Percentiles rank a stretch among this genome's conserved stretches.
These are phyloP conservation scores for Malacoctenus gilli DNA, from an alignment of 2,797 vertebrate genomes.

Conservation along the genomic window DNA sequence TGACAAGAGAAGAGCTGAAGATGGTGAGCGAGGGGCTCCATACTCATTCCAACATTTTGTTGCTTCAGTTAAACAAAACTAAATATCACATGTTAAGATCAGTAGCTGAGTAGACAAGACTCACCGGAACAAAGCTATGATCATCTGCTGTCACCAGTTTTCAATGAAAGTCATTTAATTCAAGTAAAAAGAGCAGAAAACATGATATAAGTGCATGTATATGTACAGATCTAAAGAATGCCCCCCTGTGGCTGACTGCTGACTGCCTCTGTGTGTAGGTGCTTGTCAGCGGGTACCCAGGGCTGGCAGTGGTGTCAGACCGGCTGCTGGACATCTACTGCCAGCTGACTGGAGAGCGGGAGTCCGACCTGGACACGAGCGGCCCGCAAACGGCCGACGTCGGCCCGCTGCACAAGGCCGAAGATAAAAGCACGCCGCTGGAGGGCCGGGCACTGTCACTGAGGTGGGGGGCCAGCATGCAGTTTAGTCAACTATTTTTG, in stretches of 20 bases:
- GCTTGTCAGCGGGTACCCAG: slow-evolving; percentile 83
- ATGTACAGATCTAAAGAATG: too few species aligned
- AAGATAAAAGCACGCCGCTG: slow-evolving; percentile 78
- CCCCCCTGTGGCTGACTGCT: too few species aligned
- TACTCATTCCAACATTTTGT: too few species aligned
- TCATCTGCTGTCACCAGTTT: too few species aligned
- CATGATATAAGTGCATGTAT: too few species aligned
- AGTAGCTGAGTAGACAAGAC: too few species aligned
- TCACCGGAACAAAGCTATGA: too few species aligned
- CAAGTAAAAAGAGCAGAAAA: too few species aligned
- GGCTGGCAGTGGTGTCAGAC: slow-evolving; percentile 82
- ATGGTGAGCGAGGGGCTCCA: slow-evolving; percentile 83
- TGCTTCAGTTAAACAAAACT: too few species aligned
- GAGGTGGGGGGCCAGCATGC: slow-evolving; percentile 82
- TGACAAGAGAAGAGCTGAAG: slow-evolving; percentile 90
- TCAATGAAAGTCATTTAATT: too few species aligned
- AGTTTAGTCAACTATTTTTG: too few species aligned
- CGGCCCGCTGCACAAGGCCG: slow-evolving; percentile 59
- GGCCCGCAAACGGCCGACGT: slow-evolving; percentile 30
- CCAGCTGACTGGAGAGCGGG: slow-evolving; percentile 88
- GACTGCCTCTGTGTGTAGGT: slow-evolving; percentile 80
- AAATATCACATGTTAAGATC: too few species aligned
- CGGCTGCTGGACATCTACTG: slow-evolving; percentile 92
- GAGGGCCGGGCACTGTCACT: slow-evolving; percentile 92
- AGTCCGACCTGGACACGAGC: slow-evolving; percentile 59